Conservation (phyloP, 2,888 invertebrate species). For the Congeria kusceri region DNA sequence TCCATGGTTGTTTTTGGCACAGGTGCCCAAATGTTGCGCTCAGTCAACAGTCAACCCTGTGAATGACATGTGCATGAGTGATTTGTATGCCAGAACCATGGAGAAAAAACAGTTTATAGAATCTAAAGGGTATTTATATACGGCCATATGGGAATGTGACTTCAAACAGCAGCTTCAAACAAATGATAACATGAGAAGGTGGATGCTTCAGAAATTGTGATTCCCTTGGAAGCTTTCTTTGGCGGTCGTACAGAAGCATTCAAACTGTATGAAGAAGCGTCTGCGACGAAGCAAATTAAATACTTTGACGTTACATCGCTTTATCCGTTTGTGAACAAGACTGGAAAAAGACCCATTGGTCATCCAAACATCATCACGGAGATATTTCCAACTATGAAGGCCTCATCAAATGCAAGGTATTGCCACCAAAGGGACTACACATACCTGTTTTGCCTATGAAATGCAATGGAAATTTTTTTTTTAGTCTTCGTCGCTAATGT, state of each 20-base stretch:
- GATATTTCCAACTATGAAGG: conserved; percentile 16
- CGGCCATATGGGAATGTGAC: neutral
- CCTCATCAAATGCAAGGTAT: conserved; percentile 20
- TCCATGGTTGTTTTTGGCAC: conserved; percentile 41
- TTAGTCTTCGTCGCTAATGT: conserved; percentile 77
- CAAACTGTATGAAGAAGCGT: conserved; percentile 33
- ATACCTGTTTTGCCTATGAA: conserved; percentile 14
- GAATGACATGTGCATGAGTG: conserved; percentile 23
- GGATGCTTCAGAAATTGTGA: conserved; percentile 8
- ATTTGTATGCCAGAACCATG: conserved; percentile 21
- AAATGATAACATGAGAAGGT: neutral
- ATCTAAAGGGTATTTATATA: neutral
- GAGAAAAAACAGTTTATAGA: conserved; percentile 20
- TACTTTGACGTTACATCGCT: conserved; percentile 41
- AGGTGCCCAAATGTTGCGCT: conserved; percentile 25
- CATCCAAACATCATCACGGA: conserved; percentile 21
- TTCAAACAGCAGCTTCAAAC: neutral
- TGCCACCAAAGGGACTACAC: conserved; percentile 5
- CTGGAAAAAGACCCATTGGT: conserved; percentile 16
- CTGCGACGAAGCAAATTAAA: conserved; percentile 15
- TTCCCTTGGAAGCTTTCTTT: conserved; percentile 28
- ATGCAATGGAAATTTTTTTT: conserved; percentile 73
- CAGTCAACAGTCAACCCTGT: conserved; percentile 35
- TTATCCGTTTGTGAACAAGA: conserved; percentile 33
- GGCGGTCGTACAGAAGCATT: conserved; percentile 36